These are phyloP conservation scores for Eupithecia vulgata DNA, from an alignment of 2,888 invertebrate species.

Conservation along the genomic window DNA sequence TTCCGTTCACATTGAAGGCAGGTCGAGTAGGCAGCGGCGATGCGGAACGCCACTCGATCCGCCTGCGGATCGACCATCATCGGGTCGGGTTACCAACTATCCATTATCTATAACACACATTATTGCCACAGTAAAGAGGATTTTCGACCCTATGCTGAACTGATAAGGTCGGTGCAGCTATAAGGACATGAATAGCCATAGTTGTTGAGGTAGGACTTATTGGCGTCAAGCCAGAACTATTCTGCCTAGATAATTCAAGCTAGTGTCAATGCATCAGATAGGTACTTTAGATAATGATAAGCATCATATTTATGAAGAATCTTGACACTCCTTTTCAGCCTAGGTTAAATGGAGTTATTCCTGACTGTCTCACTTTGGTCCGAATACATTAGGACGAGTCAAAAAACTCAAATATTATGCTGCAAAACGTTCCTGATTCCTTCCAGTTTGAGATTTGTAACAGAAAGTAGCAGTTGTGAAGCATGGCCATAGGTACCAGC, in stretches of 20 bases:
- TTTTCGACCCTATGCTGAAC: constrained; percentile 36
- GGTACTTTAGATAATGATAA: background rate
- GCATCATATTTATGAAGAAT: background rate
- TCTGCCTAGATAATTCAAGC: constrained; percentile 59
- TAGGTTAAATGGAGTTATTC: no score
- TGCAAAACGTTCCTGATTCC: no score
- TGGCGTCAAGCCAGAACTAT: constrained; percentile 60
- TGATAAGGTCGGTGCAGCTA: constrained; percentile 32
- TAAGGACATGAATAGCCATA: constrained; percentile 25
- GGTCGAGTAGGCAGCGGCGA: constrained; percentile 58
- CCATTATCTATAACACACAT: constrained; percentile 37
- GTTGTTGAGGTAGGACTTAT: constrained; percentile 48
- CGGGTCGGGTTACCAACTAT: constrained; percentile 64
- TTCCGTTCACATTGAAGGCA: constrained; percentile 63
- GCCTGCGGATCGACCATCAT: constrained; percentile 65
- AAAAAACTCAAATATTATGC: no score
- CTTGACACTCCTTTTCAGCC: no score
- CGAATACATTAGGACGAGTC: no score
- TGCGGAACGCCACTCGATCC: constrained; percentile 74
- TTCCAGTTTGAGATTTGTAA: no score
- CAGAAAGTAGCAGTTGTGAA: no score
- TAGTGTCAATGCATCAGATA: constrained; percentile 40
- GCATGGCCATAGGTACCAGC: no score
- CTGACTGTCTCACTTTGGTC: no score
- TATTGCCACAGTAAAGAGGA: constrained; percentile 30